Conservation (phyloP, 2,888 invertebrate genomes). For the Dimorphilus gyrociliatus region DNA sequence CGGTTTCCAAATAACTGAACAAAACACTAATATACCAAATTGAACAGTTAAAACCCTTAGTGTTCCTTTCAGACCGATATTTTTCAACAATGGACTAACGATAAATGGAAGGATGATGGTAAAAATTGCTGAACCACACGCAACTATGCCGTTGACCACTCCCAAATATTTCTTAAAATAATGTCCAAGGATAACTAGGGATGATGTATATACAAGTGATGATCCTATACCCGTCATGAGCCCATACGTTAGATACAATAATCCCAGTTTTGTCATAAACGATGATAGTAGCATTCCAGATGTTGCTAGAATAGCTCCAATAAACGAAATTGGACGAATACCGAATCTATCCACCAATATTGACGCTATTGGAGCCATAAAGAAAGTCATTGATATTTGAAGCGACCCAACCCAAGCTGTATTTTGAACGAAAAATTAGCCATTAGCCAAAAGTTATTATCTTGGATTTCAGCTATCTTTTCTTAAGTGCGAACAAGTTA, state of each 20-base stretch:
- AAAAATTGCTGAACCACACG: constrained; percentile 73
- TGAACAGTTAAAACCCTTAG: constrained; percentile 46
- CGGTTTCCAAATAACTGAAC: constrained; percentile 34
- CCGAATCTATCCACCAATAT: constrained; percentile 69
- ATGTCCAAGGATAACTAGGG: constrained; percentile 74
- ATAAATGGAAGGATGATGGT: constrained; percentile 46
- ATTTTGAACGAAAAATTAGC: too few species aligned
- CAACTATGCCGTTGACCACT: constrained; percentile 72
- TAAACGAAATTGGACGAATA: constrained; percentile 61
- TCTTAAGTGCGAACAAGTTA: too few species aligned
- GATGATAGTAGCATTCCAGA: constrained; percentile 64
- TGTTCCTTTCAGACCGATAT: constrained; percentile 22
- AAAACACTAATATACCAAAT: constrained; percentile 50
- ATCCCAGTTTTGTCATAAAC: constrained; percentile 52
- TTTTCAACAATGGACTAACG: constrained; percentile 17
- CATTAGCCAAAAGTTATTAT: too few species aligned
- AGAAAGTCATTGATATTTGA: constrained; percentile 71
- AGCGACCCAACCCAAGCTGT: constrained; percentile 77
- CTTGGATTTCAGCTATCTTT: too few species aligned
- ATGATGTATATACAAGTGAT: constrained; percentile 75
- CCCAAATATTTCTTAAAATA: constrained; percentile 70
- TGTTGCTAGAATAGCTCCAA: constrained; percentile 63
- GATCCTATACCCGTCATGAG: constrained; percentile 73
- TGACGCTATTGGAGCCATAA: constrained; percentile 70
- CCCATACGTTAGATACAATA: constrained; percentile 70